phyloP scores from a whole-genome alignment of 2,888 invertebrate species.

The Pammene aurita region DNA sequence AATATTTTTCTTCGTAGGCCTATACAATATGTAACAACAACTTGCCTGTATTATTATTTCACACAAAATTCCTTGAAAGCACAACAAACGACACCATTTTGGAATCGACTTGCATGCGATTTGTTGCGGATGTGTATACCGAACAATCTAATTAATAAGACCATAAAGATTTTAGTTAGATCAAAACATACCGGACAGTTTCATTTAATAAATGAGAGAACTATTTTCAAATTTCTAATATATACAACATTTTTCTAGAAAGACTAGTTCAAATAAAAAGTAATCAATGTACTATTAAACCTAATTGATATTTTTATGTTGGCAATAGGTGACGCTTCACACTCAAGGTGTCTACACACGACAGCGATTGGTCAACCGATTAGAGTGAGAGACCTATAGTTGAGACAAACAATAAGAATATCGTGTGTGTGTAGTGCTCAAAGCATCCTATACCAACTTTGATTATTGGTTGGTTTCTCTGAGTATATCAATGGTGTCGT shows the following conservation, averaged over 20 bases:
- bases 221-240: conserved; percentile 1
- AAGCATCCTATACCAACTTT: too few relatives aligned
- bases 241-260: conserved; percentile 7
- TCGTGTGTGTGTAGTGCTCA: too few relatives aligned
- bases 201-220: conserved; percentile 16
- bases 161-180: not conserved
- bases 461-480: too few relatives aligned
- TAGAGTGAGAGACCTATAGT: too few relatives aligned
- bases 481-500: too few relatives aligned
- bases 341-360: too few relatives aligned
- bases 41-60: conserved; percentile 46
- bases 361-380: too few relatives aligned
- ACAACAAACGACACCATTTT: conserved; percentile 84
- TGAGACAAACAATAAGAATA: too few relatives aligned
- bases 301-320: conserved; percentile 49
- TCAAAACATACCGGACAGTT: not conserved
- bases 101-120: conserved; percentile 66
- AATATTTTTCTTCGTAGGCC: not conserved
- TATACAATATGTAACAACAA: conserved; percentile 1
- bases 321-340: conserved; percentile 57
- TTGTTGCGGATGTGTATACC: conserved; percentile 60
- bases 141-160: conserved; percentile 47
- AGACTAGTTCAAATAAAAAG: conserved; percentile 46
- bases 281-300: conserved; percentile 42
- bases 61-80: conserved; percentile 69